Conservation (phyloP, 1,140 invertebrate genomes). For the Zaprionus tsacasi region DNA sequence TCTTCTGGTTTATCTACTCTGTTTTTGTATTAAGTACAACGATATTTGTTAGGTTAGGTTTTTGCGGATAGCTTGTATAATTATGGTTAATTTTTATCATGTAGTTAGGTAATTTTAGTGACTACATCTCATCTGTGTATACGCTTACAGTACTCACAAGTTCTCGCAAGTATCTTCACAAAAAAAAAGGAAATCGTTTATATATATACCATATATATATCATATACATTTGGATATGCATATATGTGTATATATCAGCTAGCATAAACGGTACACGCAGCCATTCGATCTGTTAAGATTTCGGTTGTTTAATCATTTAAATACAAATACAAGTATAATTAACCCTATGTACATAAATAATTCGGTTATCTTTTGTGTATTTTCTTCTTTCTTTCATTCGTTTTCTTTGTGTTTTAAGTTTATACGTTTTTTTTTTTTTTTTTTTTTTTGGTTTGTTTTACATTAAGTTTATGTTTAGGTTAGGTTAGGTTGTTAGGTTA, state of each 20-base stretch:
- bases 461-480: slow-evolving; percentile 20
- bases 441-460: slow-evolving; percentile 14
- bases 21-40: background rate
- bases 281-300: slow-evolving; percentile 47
- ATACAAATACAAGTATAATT: slow-evolving; percentile 41
- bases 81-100: slow-evolving; percentile 1
- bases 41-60: slow-evolving; percentile 13
- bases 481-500: slow-evolving; percentile 23
- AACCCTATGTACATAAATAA: slow-evolving; percentile 39
- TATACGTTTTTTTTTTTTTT: slow-evolving; percentile 13
- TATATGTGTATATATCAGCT: slow-evolving; percentile 4
- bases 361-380: slow-evolving; percentile 13
- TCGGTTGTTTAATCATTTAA: slow-evolving; percentile 57
- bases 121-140: slow-evolving; percentile 18
- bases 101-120: slow-evolving; percentile 13
- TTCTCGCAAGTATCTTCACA: slow-evolving; percentile 6
- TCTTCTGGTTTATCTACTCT: background rate
- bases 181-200: slow-evolving; percentile 21
- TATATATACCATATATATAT: slow-evolving; percentile 2
- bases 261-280: slow-evolving; percentile 35
- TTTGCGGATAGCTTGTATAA: slow-evolving; percentile 2
- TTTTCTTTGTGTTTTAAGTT: background rate
- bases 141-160: background rate
- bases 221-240: slow-evolving; percentile 16
- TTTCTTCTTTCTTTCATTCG: slow-evolving; percentile 10